Conservation (phyloP, 2,888 invertebrate genomes). For the Aquatica leii region DNA sequence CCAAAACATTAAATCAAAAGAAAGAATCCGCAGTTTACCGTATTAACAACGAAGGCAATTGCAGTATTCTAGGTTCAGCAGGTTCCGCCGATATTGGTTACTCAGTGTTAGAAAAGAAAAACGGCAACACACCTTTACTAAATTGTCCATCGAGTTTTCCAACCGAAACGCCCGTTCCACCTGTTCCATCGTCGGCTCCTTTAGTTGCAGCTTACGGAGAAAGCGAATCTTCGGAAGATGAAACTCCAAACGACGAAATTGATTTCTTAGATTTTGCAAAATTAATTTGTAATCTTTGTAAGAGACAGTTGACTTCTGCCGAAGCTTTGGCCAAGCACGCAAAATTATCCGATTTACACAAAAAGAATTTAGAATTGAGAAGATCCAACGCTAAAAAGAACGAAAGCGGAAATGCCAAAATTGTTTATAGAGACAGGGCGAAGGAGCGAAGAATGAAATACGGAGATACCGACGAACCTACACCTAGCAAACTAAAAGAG, state of each 20-base stretch:
- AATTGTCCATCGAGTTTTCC: conserved; percentile 52
- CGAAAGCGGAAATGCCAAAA: conserved; percentile 44
- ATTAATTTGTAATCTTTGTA: conserved; percentile 93
- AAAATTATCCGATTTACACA: conserved; percentile 93
- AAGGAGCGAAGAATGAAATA: conserved; percentile 94
- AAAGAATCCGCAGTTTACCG: conserved; percentile 71
- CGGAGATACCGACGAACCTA: conserved; percentile 85
- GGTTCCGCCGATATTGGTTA: conserved; percentile 94
- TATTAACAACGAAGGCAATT: conserved; percentile 43
- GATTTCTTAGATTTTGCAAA: conserved; percentile 89
- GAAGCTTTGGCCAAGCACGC: conserved; percentile 92
- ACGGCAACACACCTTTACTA: conserved; percentile 45
- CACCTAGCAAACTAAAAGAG: conserved; percentile 76
- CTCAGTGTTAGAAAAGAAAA: conserved; percentile 85
- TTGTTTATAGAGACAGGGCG: conserved; percentile 91
- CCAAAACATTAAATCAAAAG: conserved; percentile 95
- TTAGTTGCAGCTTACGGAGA: conserved; percentile 82
- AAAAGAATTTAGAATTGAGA: conserved; percentile 76
- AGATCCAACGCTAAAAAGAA: conserved; percentile 45
- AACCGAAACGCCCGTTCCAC: conserved; percentile 46
- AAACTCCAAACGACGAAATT: conserved; percentile 69
- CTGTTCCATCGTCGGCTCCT: conserved; percentile 54
- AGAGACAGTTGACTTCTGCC: conserved; percentile 89
- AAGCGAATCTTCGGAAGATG: conserved; percentile 72
- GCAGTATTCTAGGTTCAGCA: conserved; percentile 57